Evolutionary conservation across 2,797 vertebrate genomes (phyloP).

Genomic region (Poecilia wingei): DNA sequence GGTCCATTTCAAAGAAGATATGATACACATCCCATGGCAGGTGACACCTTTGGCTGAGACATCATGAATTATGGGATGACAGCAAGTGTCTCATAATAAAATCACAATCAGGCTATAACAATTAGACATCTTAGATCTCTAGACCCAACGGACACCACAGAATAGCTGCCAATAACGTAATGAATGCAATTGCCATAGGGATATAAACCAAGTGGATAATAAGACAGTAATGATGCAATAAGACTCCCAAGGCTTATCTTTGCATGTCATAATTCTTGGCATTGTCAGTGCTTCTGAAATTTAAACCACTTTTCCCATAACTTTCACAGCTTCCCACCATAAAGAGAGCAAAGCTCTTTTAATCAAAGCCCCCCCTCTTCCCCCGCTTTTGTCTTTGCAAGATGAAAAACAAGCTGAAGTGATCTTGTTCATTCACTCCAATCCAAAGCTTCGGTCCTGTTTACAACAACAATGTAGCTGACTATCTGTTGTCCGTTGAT

Average conservation of each 20-base stretch:
- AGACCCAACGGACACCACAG: slow-evolving; percentile 2
- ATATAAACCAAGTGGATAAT: slow-evolving; percentile 10
- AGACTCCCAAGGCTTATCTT: not conserved
- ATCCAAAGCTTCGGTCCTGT: slow-evolving; percentile 1
- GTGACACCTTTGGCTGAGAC: not conserved
- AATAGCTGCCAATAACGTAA: slow-evolving; percentile 6
- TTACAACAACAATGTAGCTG: not conserved
- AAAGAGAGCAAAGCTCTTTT: slow-evolving; percentile 12
- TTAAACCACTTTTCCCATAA: slow-evolving; percentile 22
- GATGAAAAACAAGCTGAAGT: slow-evolving; percentile 12
- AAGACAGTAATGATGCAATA: slow-evolving; percentile 3
- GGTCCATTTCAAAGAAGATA: not conserved
- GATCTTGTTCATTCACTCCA: slow-evolving; percentile 7
- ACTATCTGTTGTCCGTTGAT: slow-evolving; percentile 13
- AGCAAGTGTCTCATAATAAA: slow-evolving; percentile 9
- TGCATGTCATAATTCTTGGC: not conserved
- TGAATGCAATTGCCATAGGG: slow-evolving; percentile 12
- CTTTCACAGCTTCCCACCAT: slow-evolving; percentile 18
- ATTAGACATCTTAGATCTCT: slow-evolving; percentile 25
- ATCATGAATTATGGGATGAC: slow-evolving; percentile 10
- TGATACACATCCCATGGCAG: not conserved
- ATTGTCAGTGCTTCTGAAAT: slow-evolving; percentile 20
- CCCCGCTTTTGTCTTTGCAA: slow-evolving; percentile 11
- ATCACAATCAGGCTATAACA: slow-evolving; percentile 18
- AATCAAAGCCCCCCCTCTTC: not conserved